Conservation (phyloP, 2,888 invertebrate genomes). For the Fragum fragum region DNA sequence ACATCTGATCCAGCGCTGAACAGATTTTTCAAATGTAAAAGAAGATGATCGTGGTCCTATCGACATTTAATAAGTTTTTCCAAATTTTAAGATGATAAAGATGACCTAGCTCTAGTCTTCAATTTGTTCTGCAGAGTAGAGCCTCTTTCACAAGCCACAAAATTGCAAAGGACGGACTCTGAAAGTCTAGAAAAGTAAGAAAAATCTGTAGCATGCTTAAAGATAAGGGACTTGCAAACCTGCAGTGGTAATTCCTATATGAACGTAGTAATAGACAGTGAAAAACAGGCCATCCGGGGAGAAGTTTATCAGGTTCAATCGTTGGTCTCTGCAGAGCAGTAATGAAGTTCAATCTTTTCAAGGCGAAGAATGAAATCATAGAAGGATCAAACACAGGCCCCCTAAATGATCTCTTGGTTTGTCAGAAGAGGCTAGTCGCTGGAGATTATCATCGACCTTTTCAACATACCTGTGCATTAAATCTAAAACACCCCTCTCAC, state of each 20-base stretch:
- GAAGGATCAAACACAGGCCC: not conserved
- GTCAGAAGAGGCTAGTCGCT: conserved; percentile 1
- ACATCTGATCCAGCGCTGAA: conserved; percentile 3
- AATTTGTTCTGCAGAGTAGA: conserved; percentile 2
- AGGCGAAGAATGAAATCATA: not conserved
- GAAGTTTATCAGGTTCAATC: not conserved
- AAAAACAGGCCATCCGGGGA: not conserved
- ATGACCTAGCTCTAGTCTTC: conserved; percentile 14
- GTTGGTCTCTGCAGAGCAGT: not conserved
- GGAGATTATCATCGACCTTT: not conserved
- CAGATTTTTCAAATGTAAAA: conserved; percentile 1
- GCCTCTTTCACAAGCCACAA: conserved; percentile 18
- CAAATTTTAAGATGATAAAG: not conserved
- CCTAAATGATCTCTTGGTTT: not conserved
- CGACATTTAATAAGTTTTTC: conserved; percentile 5
- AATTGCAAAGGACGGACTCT: conserved; percentile 4
- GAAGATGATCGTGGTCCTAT: conserved; percentile 7
- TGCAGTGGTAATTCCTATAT: conserved; percentile 8
- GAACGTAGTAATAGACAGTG: not conserved
- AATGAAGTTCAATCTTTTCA: not conserved
- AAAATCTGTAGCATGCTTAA: conserved; percentile 4
- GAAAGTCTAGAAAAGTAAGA: not conserved
- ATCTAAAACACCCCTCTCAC: not conserved
- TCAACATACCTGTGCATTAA: not conserved
- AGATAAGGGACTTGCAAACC: conserved; percentile 10